Percentiles rank a stretch among this genome's conserved stretches.
phyloP scores from a whole-genome alignment of 30 jellyfish, hydroid and myxozoan species.

The Turritopsis rubra region DNA sequence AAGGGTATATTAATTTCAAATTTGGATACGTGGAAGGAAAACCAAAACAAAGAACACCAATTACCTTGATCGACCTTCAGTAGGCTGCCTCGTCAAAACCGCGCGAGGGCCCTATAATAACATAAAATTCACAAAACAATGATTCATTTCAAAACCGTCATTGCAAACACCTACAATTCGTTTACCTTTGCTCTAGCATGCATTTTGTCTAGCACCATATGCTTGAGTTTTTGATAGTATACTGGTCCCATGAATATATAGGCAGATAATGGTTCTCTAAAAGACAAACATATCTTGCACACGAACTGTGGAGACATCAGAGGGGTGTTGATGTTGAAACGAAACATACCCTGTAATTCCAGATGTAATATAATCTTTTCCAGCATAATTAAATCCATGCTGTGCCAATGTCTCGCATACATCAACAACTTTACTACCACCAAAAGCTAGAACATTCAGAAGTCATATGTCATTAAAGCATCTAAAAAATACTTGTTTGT shows the following conservation, averaged over 20 bases:
- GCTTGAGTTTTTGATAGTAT: constrained; percentile 94
- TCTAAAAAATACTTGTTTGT: too few relatives aligned
- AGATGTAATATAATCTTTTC: constrained; percentile 91
- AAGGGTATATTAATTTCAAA: too few relatives aligned
- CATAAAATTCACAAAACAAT: not conserved
- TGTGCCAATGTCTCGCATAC: constrained; percentile 88
- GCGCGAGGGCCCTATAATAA: constrained; percentile 95
- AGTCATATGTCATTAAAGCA: too few relatives aligned
- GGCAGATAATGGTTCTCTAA: constrained; percentile 86
- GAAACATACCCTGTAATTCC: constrained; percentile 94
- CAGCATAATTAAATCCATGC: constrained; percentile 96
- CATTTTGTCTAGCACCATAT: constrained; percentile 98
- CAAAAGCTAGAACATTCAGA: constrained; percentile 59
- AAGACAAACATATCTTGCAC: not conserved
- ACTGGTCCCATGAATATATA: constrained; percentile 99
- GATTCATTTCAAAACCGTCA: not conserved
- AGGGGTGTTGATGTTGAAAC: too few relatives aligned
- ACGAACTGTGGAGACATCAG: too few relatives aligned
- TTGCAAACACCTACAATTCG: not conserved
- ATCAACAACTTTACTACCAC: constrained; percentile 97
- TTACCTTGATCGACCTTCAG: constrained; percentile 99
- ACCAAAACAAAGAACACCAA: not conserved
- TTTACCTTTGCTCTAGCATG: constrained; percentile 97
- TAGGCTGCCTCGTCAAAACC: constrained; percentile 94
- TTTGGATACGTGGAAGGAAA: too few relatives aligned